Percentiles rank a stretch among this genome's conserved stretches.
Evolutionary conservation across 2,797 vertebrate genomes (phyloP).

Genomic region (Tauraco hartlaubi): DNA sequence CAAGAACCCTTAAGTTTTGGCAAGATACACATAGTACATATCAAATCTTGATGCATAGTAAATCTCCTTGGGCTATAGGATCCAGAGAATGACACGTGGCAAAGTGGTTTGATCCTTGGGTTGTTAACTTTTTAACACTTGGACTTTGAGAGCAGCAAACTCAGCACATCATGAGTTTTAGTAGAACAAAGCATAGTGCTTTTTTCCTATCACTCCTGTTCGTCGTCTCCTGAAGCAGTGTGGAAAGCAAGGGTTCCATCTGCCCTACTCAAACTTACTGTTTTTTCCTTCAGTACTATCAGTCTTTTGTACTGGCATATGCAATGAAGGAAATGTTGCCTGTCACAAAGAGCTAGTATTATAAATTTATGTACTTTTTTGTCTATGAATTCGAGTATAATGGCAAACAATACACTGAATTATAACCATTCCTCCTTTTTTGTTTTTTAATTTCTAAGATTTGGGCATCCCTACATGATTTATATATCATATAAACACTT

Average conservation of each 20-base stretch:
- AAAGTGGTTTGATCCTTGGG: not conserved
- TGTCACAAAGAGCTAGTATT: not conserved
- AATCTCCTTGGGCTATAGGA: not conserved
- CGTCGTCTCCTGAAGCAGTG: not conserved
- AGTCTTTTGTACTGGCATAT: rapidly evolving
- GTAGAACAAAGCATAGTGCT: not conserved
- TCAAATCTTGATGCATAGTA: not conserved
- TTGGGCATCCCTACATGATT: not conserved
- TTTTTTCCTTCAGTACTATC: not conserved
- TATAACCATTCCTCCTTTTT: not conserved
- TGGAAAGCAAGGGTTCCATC: not conserved
- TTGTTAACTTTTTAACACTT: not conserved
- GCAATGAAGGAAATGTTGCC: not conserved
- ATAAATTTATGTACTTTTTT: not conserved
- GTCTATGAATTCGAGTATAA: not conserved
- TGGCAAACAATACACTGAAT: not conserved
- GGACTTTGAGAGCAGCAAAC: not conserved
- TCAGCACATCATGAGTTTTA: not conserved
- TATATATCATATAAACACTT: not conserved
- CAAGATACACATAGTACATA: not conserved
- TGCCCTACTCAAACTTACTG: not conserved
- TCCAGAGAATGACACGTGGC: not conserved
- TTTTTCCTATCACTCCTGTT: not conserved
- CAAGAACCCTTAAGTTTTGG: not conserved
- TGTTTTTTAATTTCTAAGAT: not conserved